A percentile compares a stretch with the other conserved stretches of the same genome.
Evolutionary conservation across 2,888 invertebrate species (phyloP).

Genomic region (Oscheius sp.): DNA sequence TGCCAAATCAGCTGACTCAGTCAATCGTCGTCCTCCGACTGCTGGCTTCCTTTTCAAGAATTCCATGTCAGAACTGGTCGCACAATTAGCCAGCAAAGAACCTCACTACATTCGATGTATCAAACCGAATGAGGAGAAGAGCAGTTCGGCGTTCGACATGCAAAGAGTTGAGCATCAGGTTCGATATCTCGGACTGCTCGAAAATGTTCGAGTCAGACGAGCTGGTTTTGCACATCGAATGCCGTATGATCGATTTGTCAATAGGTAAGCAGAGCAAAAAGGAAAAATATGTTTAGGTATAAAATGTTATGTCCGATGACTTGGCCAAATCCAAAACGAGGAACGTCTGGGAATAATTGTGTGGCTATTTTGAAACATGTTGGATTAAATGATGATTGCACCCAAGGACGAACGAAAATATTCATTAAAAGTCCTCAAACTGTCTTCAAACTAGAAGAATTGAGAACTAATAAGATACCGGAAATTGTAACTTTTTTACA

Average conservation of each 20-base stretch:
- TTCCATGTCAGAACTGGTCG: conserved; percentile 88
- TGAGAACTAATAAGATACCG: conserved; percentile 86
- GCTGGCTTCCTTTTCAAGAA: conserved; percentile 90
- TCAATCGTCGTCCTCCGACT: conserved; percentile 91
- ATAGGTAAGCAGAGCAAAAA: conserved; percentile 75
- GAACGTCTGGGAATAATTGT: conserved; percentile 72
- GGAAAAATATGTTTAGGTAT: conserved; percentile 77
- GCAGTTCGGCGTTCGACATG: conserved; percentile 84
- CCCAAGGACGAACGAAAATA: conserved; percentile 86
- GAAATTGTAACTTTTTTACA: conserved; percentile 90
- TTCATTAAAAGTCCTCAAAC: conserved; percentile 93
- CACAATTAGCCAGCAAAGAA: conserved; percentile 82
- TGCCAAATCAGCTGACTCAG: conserved; percentile 86
- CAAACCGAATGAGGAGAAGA: conserved; percentile 94
- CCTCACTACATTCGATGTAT: conserved; percentile 92
- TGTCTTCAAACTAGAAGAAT: conserved; percentile 86
- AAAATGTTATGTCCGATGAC: conserved; percentile 95
- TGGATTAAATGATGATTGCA: conserved; percentile 83
- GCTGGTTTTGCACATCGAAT: conserved; percentile 97
- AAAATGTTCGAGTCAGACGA: conserved; percentile 92
- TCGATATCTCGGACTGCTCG: conserved; percentile 86
- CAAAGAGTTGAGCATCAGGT: conserved; percentile 78
- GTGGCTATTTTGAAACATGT: conserved; percentile 81
- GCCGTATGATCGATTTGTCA: conserved; percentile 89
- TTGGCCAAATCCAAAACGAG: conserved; percentile 91